Base-by-base conservation (phyloP, 2,113 vertebrate genomes). In the Hyperopisus bebe region DNA sequence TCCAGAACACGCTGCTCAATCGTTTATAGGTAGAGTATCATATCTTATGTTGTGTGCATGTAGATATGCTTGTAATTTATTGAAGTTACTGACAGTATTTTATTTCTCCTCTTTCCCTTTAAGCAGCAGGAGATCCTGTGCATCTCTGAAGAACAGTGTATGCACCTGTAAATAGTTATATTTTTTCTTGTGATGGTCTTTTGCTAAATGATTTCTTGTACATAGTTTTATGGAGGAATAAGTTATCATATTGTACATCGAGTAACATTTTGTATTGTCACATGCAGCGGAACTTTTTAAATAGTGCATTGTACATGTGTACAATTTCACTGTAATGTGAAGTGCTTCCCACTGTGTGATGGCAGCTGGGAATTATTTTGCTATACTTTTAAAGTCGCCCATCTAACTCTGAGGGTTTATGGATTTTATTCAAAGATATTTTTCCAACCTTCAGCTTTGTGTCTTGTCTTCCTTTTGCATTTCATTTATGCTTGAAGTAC, bases 1-100 rank as follows among this genome's bases (percentile, higher is more conserved):
- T 97, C 89, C 94, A 96, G 92, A 97, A 96, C 92, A 95, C 92
- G 82, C 93, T 97, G 90, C 94, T 95, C 2, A 98, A 98, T 90
- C 51, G 91, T 93, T 96, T 94, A 93, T 97, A 98, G 97, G 96
- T 95, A 87, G 94, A 91, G 17, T 27, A 8, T 84, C 13, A 42
- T 10, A 27, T 85, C n/a, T 47, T 55, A 3, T 50, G 4, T 55
- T 39, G 46, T 8, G 7, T 15, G 1, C 53, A 1, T 5, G 24
- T 66, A 21, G 24, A 66, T 66, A 19, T 44, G 87, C 58, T 11
- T 47, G 44, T 74, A 2, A 44, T 66, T 3, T 3, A 62, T 53
- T 19, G 9, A 31, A 1, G 31, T 80, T 9, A n/a, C 2, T 89
- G n/a, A 27, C 66, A 39, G 50, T 58, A 13, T 53, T 15, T n/a